Percentiles rank a stretch among this genome's conserved stretches.
phyloP scores from a whole-genome alignment of 2,113 vertebrate species.

The Geococcyx californianus region DNA sequence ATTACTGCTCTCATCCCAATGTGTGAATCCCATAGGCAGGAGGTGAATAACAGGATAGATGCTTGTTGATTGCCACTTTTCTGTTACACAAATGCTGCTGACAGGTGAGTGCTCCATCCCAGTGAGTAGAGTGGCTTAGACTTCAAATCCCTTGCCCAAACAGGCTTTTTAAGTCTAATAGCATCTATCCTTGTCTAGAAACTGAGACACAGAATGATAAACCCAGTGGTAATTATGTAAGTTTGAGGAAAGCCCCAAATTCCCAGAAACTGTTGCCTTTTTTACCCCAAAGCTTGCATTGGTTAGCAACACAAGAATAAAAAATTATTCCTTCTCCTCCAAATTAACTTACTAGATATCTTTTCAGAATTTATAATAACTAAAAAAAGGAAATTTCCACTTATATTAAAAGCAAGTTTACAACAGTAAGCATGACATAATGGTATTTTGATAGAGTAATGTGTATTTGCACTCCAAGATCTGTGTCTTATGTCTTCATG shows the following conservation, averaged over 20 bases:
- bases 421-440: neutral
- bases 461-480: neutral
- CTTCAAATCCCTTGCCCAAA: neutral
- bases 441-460: neutral
- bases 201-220: neutral
- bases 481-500: neutral
- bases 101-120: neutral
- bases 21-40: neutral
- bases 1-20: neutral
- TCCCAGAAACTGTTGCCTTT: neutral
- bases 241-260: neutral
- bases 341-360: neutral
- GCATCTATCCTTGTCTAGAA: neutral
- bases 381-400: neutral
- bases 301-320: neutral
- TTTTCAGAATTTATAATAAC: neutral
- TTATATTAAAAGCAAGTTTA: neutral
- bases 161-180: neutral
- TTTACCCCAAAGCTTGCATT: neutral
- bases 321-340: neutral
- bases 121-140: neutral
- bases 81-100: neutral
- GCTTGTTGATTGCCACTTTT: neutral
- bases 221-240: neutral
- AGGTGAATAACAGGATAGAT: neutral